A percentile compares a stretch with the other conserved stretches of the same genome.
These are phyloP conservation scores for Rhinichthys klamathensis DNA, from an alignment of 2,113 vertebrate genomes.

Conservation along the genomic window DNA sequence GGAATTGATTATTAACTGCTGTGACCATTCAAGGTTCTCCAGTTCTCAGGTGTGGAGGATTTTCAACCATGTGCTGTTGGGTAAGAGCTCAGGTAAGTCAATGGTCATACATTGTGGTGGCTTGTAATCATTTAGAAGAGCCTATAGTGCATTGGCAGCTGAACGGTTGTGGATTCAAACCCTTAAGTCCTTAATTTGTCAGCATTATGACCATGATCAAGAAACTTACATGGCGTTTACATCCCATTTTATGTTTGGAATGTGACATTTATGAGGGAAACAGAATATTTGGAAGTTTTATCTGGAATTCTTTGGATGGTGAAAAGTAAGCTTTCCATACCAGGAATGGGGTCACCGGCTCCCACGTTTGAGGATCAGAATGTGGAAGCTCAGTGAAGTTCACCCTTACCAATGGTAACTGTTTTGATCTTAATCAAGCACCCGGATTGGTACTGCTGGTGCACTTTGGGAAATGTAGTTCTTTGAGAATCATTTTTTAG, in stretches of 20 bases:
- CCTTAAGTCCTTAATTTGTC: not conserved
- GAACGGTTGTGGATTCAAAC: not conserved
- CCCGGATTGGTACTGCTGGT: too few species aligned
- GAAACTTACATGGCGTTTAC: not conserved
- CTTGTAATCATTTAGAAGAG: not conserved
- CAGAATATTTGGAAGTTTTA: not conserved
- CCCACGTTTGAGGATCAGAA: too few species aligned
- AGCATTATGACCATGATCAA: not conserved
- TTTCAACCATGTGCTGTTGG: not conserved
- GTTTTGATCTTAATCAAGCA: too few species aligned
- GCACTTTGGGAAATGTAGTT: too few species aligned
- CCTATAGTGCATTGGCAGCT: not conserved
- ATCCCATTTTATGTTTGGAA: not conserved
- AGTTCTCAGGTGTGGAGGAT: not conserved
- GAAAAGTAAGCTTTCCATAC: not conserved
- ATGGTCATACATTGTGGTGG: not conserved
- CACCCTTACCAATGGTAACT: too few species aligned
- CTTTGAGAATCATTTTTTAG: too few species aligned
- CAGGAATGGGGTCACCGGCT: not conserved
- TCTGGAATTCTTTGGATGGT: not conserved
- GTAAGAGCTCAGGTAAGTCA: not conserved
- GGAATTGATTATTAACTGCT: conserved; percentile 34
- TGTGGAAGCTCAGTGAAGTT: too few species aligned
- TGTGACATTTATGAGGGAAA: not conserved
- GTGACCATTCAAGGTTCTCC: not conserved